phyloP scores from a whole-genome alignment of 2,113 vertebrate genomes.

The Loxodonta africana region DNA sequence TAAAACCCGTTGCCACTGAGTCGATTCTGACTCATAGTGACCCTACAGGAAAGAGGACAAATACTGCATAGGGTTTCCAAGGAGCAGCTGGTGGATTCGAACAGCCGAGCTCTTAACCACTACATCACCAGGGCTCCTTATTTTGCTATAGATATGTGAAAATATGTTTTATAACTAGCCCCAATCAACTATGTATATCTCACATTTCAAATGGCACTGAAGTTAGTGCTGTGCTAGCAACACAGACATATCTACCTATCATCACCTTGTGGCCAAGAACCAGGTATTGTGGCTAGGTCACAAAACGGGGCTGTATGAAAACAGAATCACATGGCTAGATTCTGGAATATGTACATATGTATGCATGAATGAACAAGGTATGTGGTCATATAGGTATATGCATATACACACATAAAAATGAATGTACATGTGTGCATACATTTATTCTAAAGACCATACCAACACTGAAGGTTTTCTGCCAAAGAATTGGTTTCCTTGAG shows the following conservation, averaged over 20 bases:
- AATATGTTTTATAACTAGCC: neutral
- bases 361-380: neutral
- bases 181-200: neutral
- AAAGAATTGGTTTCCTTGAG: constrained; percentile 8
- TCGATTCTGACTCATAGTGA: too few relatives aligned
- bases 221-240: neutral
- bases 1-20: too few relatives aligned
- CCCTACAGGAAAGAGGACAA: too few relatives aligned
- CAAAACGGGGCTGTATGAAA: neutral
- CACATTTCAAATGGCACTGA: neutral
- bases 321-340: neutral
- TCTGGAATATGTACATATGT: neutral
- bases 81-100: too few relatives aligned
- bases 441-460: neutral
- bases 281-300: neutral
- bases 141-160: neutral
- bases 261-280: neutral
- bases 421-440: neutral
- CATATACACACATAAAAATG: neutral
- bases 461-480: neutral
- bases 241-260: neutral
- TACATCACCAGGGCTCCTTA: too few relatives aligned
- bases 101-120: too few relatives aligned
- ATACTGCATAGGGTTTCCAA: too few relatives aligned
- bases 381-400: neutral